Evolutionary conservation across 1,140 invertebrate species (phyloP).

Genomic region (Drosophila chauvacae): DNA sequence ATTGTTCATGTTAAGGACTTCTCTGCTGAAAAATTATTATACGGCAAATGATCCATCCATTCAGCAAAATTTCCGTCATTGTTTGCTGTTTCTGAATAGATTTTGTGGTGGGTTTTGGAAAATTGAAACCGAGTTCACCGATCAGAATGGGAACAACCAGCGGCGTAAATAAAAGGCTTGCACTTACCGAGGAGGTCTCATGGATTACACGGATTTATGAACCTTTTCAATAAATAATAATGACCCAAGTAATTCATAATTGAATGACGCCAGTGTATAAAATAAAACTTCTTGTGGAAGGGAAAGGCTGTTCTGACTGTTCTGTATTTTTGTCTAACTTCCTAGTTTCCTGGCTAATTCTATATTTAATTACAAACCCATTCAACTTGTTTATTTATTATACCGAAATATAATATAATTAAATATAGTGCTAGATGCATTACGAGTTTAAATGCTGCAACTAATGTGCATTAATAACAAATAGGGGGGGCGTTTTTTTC

Average conservation of each 20-base stretch:
- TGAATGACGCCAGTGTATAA: conserved; percentile 71
- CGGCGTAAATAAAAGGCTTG: conserved; percentile 76
- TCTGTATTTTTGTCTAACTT: not conserved
- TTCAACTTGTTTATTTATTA: not conserved
- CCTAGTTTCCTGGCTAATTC: not conserved
- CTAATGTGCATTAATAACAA: conserved; percentile 2
- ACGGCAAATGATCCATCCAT: conserved; percentile 54
- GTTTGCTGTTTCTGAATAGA: conserved; percentile 21
- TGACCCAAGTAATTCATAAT: conserved; percentile 63
- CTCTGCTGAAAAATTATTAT: conserved; percentile 59
- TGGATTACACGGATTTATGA: conserved; percentile 75
- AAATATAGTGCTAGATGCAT: too few relatives aligned
- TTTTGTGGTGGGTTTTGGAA: conserved; percentile 56
- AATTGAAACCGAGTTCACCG: conserved; percentile 39
- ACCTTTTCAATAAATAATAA: conserved; percentile 57
- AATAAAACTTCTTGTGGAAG: conserved; percentile 29
- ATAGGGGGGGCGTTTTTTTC: conserved; percentile 41
- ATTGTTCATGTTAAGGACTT: conserved; percentile 70
- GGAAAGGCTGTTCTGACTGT: not conserved
- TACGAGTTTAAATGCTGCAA: conserved; percentile 3
- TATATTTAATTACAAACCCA: not conserved
- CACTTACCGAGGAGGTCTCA: conserved; percentile 66
- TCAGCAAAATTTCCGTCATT: conserved; percentile 61
- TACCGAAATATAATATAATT: not conserved
- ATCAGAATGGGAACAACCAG: conserved; percentile 63